Percentiles rank a stretch among this genome's conserved stretches.
phyloP scores from a whole-genome alignment of 2,888 invertebrate genomes.

The Lordiphosa andalusiaca region DNA sequence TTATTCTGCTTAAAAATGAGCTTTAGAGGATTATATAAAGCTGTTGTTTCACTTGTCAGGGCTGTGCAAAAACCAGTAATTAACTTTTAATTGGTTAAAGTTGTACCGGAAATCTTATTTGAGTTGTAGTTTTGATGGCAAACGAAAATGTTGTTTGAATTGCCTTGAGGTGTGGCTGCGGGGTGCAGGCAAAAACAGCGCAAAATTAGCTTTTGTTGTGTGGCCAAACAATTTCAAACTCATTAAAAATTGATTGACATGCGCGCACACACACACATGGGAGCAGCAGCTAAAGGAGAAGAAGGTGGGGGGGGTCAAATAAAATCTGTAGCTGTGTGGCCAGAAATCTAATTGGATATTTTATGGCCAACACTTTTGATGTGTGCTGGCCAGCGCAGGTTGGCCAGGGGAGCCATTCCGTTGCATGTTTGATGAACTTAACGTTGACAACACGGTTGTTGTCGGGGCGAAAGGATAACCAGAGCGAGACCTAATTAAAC shows the following conservation, averaged over 20 bases:
- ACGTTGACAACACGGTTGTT: constrained; percentile 42
- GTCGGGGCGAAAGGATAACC: constrained; percentile 23
- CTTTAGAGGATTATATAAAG: too few species aligned
- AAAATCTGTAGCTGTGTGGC: constrained; percentile 46
- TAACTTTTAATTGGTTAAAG: too few species aligned
- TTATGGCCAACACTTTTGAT: constrained; percentile 67
- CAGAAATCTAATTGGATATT: constrained; percentile 73
- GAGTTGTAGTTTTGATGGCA: too few species aligned
- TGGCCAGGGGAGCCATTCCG: constrained; percentile 62
- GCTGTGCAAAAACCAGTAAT: too few species aligned
- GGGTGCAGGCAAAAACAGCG: constrained; percentile 5
- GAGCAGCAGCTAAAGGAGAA: background rate
- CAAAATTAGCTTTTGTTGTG: constrained; percentile 29
- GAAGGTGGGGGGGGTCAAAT: constrained; percentile 22
- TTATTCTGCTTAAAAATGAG: too few species aligned
- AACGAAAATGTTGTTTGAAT: too few species aligned
- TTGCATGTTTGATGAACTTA: constrained; percentile 67
- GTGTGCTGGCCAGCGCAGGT: constrained; percentile 39
- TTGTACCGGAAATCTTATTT: too few species aligned
- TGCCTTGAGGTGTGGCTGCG: too few species aligned
- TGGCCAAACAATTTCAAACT: constrained; percentile 72
- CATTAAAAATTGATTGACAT: constrained; percentile 76
- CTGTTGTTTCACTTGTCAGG: too few species aligned
- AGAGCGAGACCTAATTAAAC: constrained; percentile 73
- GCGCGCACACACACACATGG: constrained; percentile 24